A percentile compares a stretch with the other conserved stretches of the same genome.
Evolutionary conservation across 1,140 invertebrate species (phyloP).

Genomic region (Drosophila lacteicornis): DNA sequence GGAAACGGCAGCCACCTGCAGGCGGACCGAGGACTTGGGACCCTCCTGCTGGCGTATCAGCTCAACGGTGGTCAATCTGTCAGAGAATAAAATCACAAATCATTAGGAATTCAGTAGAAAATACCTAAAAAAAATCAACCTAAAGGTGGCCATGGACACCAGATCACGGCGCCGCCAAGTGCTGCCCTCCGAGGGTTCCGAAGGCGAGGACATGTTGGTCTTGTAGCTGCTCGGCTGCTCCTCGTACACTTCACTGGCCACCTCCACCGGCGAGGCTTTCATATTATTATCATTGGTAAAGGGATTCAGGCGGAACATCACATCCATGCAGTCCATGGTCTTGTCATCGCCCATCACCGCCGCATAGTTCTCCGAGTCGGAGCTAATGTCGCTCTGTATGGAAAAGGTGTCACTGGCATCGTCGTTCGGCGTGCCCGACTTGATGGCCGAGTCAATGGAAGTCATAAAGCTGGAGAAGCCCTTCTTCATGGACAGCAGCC

Average conservation of each 20-base stretch:
- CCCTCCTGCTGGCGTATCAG: conserved; percentile 92
- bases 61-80: conserved; percentile 91
- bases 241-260: conserved; percentile 94
- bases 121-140: conserved; percentile 42
- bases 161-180: conserved; percentile 91
- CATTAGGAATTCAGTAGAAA: background rate
- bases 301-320: conserved; percentile 86
- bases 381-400: conserved; percentile 91
- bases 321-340: conserved; percentile 88
- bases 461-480: conserved; percentile 92
- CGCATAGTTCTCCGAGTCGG: conserved; percentile 92
- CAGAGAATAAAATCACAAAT: background rate
- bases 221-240: conserved; percentile 87
- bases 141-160: conserved; percentile 86
- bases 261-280: conserved; percentile 88
- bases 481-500: conserved; percentile 91
- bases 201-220: conserved; percentile 89
- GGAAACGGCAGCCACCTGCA: conserved; percentile 91
- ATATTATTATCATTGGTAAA: conserved; percentile 85
- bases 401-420: conserved; percentile 90
- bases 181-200: conserved; percentile 92
- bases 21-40: conserved; percentile 89
- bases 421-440: conserved; percentile 87
- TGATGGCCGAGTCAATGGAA: conserved; percentile 91
- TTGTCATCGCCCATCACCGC: conserved; percentile 88